phyloP scores from a whole-genome alignment of 2,888 invertebrate genomes.

The Drepanosiphum platanoidis region DNA sequence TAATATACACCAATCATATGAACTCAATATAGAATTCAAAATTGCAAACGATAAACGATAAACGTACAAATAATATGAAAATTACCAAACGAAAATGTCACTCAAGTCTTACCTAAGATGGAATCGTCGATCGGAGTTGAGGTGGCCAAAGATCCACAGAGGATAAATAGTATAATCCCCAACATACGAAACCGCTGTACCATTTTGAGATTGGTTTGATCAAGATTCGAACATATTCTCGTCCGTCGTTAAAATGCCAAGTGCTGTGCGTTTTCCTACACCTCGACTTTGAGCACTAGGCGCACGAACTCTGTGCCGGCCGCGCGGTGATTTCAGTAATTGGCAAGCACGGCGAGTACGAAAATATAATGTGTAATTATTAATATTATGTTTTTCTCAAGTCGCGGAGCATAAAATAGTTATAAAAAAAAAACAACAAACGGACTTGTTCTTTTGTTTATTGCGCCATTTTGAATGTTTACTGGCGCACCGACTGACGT shows the following conservation, averaged over 20 bases:
- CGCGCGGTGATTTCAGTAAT: background rate
- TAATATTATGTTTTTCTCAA: background rate
- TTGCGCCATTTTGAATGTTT: conserved; percentile 62
- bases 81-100: background rate
- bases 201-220: conserved; percentile 46
- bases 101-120: conserved; percentile 26
- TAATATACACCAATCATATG: too few species aligned
- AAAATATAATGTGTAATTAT: background rate
- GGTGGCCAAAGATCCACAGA: background rate
- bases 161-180: conserved; percentile 36
- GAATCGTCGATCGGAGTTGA: background rate
- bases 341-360: background rate
- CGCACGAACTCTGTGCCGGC: background rate
- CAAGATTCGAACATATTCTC: conserved; percentile 37
- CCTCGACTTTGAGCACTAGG: background rate
- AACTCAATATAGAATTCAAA: too few species aligned
- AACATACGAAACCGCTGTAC: conserved; percentile 36
- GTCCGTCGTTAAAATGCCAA: background rate
- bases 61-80: too few species aligned
- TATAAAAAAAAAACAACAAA: background rate
- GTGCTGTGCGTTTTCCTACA: background rate
- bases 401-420: background rate
- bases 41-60: too few species aligned
- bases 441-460: conserved; percentile 52
- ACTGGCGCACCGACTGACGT: conserved; percentile 47